Evolutionary conservation across 2,888 invertebrate genomes (phyloP), one percentile per base, ranked within the genome.

Genomic region (Neoascia interrupta): DNA sequence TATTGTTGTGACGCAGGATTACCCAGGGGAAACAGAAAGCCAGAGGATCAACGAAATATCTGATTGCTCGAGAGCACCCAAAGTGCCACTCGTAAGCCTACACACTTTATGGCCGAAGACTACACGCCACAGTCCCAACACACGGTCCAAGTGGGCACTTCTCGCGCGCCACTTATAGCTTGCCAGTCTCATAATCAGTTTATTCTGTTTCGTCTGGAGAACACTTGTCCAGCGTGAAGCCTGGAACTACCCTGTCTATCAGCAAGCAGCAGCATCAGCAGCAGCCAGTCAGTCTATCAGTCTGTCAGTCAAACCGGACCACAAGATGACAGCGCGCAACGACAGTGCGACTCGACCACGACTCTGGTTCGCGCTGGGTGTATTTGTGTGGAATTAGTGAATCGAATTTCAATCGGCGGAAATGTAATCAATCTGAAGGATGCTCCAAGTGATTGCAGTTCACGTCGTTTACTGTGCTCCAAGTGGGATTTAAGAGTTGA

Each of bases 391-490:
- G 66, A 73, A 79, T 79, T 79, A 79, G 73, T 79, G 66, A 79
- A 68, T 73, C 54, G 37, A 73, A 66, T 79, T 73, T 79, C 79
- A 61, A 66, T 79, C 60, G 60, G 66, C 66, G 73, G 73, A 79
- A 79, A 68, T 79, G 79, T 79, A 79, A 79, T 79, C 79, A 79
- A 79, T 73, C 54, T 79, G 79, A 73, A 79, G 66, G 73, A 79
- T 66, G 61, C 79, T 73, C 34, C n/a, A 79, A 56, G 61, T 73
- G 79, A 79, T 66, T 79, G 73, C 66, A 73, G 79, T 61, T 72
- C 54, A 54, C 72, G 69, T 75, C 58, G 79, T 73, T 73, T 54
- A 61, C 66, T 61, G 58, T 51, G 56, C 49, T 64, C 39, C 51
- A 60, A 70, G 76, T 53, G 37, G 45, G 53, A 64, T 64, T 70